Evolutionary conservation across 2,797 vertebrate species (phyloP).

Genomic region (Hylomyscus alleni): DNA sequence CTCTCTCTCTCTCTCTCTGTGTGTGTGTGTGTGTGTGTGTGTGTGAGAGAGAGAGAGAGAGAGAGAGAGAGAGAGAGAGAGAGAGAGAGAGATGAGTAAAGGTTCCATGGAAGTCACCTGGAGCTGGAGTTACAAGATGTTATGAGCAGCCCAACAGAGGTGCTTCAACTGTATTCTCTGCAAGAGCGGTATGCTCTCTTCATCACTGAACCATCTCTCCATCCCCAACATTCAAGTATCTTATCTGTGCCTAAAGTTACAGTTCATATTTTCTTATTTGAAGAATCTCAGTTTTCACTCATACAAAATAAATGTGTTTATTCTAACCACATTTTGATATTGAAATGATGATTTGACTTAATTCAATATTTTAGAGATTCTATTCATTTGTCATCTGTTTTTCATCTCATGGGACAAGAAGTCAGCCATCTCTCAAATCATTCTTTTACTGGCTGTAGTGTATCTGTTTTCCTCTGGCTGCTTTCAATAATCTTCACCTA

Average conservation of each 20-base stretch:
- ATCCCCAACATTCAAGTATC: background rate
- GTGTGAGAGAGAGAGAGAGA: background rate
- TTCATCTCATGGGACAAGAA: background rate
- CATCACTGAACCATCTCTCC: background rate
- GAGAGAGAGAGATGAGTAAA: background rate
- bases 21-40: background rate
- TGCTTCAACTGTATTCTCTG: background rate
- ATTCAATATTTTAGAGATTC: background rate
- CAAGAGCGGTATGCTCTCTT: background rate
- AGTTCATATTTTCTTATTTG: background rate
- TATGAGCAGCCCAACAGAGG: background rate
- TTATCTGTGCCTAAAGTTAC: constrained; percentile 20
- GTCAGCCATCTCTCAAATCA: background rate
- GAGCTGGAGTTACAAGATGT: background rate
- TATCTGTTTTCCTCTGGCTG: background rate
- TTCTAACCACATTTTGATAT: background rate
- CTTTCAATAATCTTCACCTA: background rate
- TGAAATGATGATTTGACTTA: background rate
- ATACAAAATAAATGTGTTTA: constrained; percentile 36
- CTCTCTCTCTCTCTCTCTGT: background rate
- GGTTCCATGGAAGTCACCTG: background rate
- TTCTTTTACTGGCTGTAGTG: background rate
- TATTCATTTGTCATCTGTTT: background rate
- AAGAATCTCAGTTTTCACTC: constrained; percentile 32
- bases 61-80: too few relatives aligned